Base-by-base conservation (phyloP, 1,140 invertebrate species). In the Stratiolaelaps scimitus region DNA sequence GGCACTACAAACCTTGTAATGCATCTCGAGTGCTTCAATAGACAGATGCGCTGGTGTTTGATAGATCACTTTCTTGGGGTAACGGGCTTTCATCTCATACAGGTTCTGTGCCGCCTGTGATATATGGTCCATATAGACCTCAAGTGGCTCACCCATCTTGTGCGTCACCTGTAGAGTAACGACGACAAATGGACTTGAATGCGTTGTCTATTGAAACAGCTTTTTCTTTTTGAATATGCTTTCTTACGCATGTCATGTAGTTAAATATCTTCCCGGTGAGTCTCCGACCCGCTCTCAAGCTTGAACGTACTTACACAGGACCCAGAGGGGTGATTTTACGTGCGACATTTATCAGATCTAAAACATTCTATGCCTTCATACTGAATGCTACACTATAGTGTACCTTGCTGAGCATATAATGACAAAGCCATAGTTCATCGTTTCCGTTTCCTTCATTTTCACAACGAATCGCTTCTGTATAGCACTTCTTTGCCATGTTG, bases 371-470 rank as follows among this genome's bases (percentile, higher is more conserved):
- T n/a, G n/a, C n/a, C n/a, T n/a, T n/a, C n/a, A n/a, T n/a, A n/a
- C n/a, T n/a, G n/a, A n/a, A n/a, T n/a, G n/a, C n/a, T n/a, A n/a
- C n/a, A n/a, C n/a, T n/a, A n/a, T n/a, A n/a, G n/a, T n/a, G n/a
- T n/a, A 40, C 34, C 81, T 96, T 95, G 0, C 87, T 91, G 23
- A 93, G 77, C 85, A 94, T 92, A 72, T 93, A 94, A 72, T 89
- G 86, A 72, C 87, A 83, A 15, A 92, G 77, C 92, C 92, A 96
- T 53, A 83, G 76, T 72, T 91, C 88, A 72, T 89, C 86, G 40
- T 83, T 80, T 64, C 81, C 79, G n/a, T 71, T 72, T 29, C 74
- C 72, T 17, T 79, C 78, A 66, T 78, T 79, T 56, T 75, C 72
- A 75, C 80, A 70, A 78, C 79, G 71, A 19, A 83, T 80, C 1